phyloP scores from a whole-genome alignment of 2,888 invertebrate species.

The Pristionchus arcanus region DNA sequence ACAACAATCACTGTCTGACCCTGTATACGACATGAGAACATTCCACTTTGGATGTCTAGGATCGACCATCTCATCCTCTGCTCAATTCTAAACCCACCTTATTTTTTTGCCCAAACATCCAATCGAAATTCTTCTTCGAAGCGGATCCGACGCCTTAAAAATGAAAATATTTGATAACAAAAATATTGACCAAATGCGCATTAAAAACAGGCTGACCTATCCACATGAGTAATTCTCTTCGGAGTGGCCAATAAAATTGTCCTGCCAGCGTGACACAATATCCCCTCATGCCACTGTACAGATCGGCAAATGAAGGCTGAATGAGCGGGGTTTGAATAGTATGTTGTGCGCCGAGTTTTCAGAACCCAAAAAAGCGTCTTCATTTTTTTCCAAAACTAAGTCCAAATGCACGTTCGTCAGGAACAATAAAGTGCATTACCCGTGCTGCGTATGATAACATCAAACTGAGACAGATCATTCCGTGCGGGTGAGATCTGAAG shows the following conservation, averaged over 20 bases:
- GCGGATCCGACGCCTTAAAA: neutral
- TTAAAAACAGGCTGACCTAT: neutral
- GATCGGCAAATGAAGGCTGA: too few relatives aligned
- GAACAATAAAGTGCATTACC: neutral
- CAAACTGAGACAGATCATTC: neutral
- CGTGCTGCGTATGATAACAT: neutral
- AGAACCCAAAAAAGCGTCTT: too few relatives aligned
- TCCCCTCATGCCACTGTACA: neutral
- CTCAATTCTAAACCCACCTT: neutral
- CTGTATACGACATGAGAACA: neutral
- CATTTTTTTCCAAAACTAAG: too few relatives aligned
- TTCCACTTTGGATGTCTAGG: too few relatives aligned
- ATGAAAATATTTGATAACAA: too few relatives aligned
- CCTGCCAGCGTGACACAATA: neutral
- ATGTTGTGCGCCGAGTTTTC: too few relatives aligned
- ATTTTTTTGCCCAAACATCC: neutral
- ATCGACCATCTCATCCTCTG: too few relatives aligned
- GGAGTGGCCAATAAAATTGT: neutral
- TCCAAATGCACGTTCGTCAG: too few relatives aligned
- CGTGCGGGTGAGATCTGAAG: constrained; percentile 31
- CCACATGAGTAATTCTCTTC: constrained; percentile 30
- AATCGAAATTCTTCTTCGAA: neutral
- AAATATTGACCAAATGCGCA: too few relatives aligned
- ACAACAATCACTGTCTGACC: neutral
- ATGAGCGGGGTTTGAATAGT: too few relatives aligned